Evolutionary conservation across 2,113 vertebrate species (phyloP).

Genomic region (Podiceps cristatus): DNA sequence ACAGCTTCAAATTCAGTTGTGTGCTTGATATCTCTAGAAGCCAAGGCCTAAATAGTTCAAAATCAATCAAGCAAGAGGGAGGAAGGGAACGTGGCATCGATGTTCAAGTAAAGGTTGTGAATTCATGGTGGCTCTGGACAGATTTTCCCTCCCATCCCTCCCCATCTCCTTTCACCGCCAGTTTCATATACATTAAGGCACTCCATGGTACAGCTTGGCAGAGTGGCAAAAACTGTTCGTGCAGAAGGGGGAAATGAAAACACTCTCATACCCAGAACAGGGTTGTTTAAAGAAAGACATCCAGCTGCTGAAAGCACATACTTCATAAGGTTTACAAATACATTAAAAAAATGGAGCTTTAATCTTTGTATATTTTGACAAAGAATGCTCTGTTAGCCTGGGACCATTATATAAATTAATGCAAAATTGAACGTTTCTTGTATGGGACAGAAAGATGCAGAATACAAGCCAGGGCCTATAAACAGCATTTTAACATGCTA

Average conservation of each 20-base stretch:
- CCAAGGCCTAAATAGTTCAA: not conserved
- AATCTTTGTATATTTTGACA: constrained; percentile 30
- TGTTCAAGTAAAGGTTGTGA: not conserved
- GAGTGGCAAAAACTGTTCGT: not conserved
- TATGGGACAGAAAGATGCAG: fast-evolving
- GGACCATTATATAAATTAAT: not conserved
- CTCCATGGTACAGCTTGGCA: not conserved
- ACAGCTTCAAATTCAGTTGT: not conserved
- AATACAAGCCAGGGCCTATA: not conserved
- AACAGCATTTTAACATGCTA: not conserved
- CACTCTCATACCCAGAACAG: not conserved
- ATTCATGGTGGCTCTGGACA: not conserved
- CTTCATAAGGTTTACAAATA: constrained; percentile 25
- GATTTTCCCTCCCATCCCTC: not conserved
- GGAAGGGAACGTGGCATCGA: not conserved
- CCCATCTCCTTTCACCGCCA: not conserved
- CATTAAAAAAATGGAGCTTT: not conserved
- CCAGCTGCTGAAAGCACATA: constrained; percentile 33
- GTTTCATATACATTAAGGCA: not conserved
- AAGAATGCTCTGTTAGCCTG: not conserved
- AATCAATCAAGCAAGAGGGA: not conserved
- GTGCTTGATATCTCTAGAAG: not conserved
- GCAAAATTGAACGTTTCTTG: not conserved
- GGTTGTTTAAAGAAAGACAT: constrained; percentile 21
- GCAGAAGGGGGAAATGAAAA: constrained; percentile 1